Evolutionary conservation across 2,888 invertebrate genomes (phyloP), one percentile per base, ranked within the genome.

Genomic region (Parasteatoda lunata): DNA sequence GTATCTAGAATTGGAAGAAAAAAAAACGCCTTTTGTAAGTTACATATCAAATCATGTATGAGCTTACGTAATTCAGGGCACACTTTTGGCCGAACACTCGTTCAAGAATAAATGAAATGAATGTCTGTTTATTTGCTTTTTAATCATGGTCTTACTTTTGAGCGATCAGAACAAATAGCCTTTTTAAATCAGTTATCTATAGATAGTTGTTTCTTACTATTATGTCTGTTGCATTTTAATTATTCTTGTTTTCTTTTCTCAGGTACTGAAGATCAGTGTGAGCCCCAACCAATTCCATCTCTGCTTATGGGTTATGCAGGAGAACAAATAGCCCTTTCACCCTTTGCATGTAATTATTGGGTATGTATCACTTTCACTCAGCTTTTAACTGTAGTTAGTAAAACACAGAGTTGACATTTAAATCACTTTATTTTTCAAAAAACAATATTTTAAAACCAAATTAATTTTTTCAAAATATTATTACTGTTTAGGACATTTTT

Each of bases 221-320:
- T 15, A 9, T 8, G n/a, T 71, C 48, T 45, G 71, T 7, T 49
- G 11, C 45, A 71, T 15, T 71, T 30, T 30, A 9, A 47, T 11
- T 6, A 15, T 6, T 5, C 47, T 48, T 81, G 6, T 70, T 8
- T 8, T n/a, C 64, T 7, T 69, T 65, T 72, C 11, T 59, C 52
- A 93, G 93, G 97, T 78, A 97, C 97, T 79, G 97, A 97, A 91
- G 98, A 98, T 92, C 96, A 97, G 89, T 98, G 97, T 93, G 98
- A 98, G 92, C 98, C 98, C 52, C 98, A 98, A 92, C 98, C 98
- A 0, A 97, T 98, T 90, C 98, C 98, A 45, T 96, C 97, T 3
- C 93, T 98, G 72, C 94, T 98, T 78, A 97, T 98, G 66, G 98
- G 98, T 0, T 96, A 97, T 92, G 98, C 98, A 91, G 95, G 96